Conservation (phyloP, 2,888 invertebrate species). For the Chymomyza amoena region DNA sequence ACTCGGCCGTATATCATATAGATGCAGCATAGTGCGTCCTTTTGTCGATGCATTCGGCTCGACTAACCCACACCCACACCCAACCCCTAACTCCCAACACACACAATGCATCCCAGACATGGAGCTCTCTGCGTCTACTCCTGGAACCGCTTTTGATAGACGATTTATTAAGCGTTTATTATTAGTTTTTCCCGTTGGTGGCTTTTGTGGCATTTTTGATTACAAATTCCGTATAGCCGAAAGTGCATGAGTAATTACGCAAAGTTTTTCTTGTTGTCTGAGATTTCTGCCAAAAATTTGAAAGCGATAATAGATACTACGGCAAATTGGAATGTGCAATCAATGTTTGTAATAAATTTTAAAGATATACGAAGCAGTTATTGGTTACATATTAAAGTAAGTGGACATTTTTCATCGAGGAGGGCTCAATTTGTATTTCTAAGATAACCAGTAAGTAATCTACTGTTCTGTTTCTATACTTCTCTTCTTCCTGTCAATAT, state of each 20-base stretch:
- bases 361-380: not conserved
- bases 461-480: too few species aligned
- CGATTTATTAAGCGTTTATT: conserved; percentile 70
- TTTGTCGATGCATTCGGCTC: not conserved
- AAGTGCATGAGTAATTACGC: conserved; percentile 35
- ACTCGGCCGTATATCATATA: conserved; percentile 62
- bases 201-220: conserved; percentile 62
- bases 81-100: not conserved
- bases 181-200: conserved; percentile 60
- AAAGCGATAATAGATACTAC: not conserved
- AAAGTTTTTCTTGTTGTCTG: not conserved
- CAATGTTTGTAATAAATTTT: not conserved
- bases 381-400: not conserved
- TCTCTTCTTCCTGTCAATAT: too few species aligned
- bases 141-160: conserved; percentile 52
- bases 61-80: not conserved
- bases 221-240: conserved; percentile 54
- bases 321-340: not conserved
- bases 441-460: too few species aligned
- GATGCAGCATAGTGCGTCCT: not conserved
- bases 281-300: not conserved
- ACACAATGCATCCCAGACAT: not conserved
- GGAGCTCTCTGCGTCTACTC: conserved; percentile 17
- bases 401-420: too few species aligned
- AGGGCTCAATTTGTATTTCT: too few species aligned